Conservation (phyloP, 2,797 vertebrate species). For the Myiotriccus ornatus region DNA sequence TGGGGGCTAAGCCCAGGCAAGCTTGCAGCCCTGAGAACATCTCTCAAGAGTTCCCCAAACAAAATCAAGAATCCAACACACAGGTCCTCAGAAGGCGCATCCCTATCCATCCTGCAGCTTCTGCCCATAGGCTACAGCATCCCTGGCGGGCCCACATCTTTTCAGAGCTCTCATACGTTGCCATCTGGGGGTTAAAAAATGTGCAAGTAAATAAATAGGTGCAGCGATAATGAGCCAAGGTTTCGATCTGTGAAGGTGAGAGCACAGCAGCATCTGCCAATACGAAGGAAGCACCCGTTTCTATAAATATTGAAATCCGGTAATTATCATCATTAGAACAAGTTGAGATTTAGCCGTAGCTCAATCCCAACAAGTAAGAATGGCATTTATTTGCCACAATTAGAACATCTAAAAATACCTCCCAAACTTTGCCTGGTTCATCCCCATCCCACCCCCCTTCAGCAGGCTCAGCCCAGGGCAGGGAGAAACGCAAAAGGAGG, state of each 20-base stretch:
- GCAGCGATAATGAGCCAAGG: constrained; percentile 24
- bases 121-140: neutral
- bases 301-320: constrained; percentile 74
- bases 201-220: constrained; percentile 53
- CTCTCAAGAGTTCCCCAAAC: neutral
- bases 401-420: constrained; percentile 68
- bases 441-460: neutral
- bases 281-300: constrained; percentile 61
- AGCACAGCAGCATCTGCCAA: constrained; percentile 39
- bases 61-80: neutral
- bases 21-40: neutral
- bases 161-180: neutral
- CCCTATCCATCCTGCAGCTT: neutral
- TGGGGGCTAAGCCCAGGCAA: neutral
- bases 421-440: neutral
- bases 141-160: fast-evolving
- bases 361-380: constrained; percentile 61
- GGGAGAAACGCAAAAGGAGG: neutral
- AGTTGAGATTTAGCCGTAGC: constrained; percentile 62
- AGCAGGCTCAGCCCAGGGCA: neutral
- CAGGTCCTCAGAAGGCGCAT: neutral
- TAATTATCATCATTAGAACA: constrained; percentile 70
- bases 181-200: constrained; percentile 42
- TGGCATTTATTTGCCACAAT: constrained; percentile 57
- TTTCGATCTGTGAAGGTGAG: constrained; percentile 67